A percentile compares a stretch with the other conserved stretches of the same genome.
phyloP scores from a whole-genome alignment of 2,888 invertebrate species.

The Idaea dimidiata region DNA sequence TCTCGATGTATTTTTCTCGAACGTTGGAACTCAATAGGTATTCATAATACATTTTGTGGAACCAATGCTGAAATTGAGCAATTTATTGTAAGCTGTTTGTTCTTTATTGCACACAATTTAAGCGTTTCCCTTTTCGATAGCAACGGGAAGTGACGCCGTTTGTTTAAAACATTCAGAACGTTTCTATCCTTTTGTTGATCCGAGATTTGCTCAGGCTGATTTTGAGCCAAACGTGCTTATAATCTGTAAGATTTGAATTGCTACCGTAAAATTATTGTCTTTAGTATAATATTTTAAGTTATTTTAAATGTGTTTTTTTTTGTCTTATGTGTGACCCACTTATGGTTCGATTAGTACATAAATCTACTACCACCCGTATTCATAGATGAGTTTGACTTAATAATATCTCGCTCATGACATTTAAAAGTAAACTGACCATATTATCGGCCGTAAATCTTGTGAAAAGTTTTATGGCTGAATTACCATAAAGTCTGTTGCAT shows the following conservation, averaged over 20 bases:
- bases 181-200: constrained; percentile 1
- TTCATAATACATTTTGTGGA: constrained; percentile 15
- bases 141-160: constrained; percentile 1
- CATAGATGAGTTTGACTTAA: too few relatives aligned
- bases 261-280: neutral
- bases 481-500: constrained; percentile 33
- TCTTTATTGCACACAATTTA: constrained; percentile 6
- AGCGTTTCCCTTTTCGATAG: constrained; percentile 9
- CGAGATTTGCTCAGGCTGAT: neutral
- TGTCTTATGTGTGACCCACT: too few relatives aligned
- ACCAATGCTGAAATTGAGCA: constrained; percentile 16
- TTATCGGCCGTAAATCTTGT: too few relatives aligned
- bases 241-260: neutral
- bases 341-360: too few relatives aligned
- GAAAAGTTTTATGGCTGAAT: constrained; percentile 7
- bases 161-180: neutral
- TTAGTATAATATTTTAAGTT: neutral
- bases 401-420: too few relatives aligned
- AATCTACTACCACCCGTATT: too few relatives aligned
- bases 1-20: constrained; percentile 23
- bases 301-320: too few relatives aligned
- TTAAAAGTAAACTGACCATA: too few relatives aligned
- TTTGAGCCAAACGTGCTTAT: neutral
- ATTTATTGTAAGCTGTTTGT: constrained; percentile 15
- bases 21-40: constrained; percentile 31